Base-by-base conservation (phyloP, 2,113 vertebrate genomes). In the Sinosuthora webbiana region DNA sequence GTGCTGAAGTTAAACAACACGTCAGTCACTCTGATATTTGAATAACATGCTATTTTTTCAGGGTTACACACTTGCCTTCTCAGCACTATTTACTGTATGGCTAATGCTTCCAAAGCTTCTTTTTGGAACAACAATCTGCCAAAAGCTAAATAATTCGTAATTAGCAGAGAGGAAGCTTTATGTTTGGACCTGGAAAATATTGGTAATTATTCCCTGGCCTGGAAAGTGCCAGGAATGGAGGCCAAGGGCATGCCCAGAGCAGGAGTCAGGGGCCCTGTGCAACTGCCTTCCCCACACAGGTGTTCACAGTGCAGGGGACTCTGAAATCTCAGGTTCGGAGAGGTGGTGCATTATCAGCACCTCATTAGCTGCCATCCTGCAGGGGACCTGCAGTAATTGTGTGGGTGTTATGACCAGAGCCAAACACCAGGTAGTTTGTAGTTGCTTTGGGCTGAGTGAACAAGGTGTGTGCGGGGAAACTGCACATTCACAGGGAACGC, bases 61-160 rank as follows among this genome's bases (percentile, higher is more conserved):
- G 60, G 42, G 67, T 64, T 64, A 67, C n/a, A 67, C 2, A 6
- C 35, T 74, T 79, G 39, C 49, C 81, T 90, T 93, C 80, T 91
- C 49, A 37, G 22, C 77, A 62, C 77, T 92, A 59, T 93, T 87
- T 90, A 74, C 69, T 90, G 83, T 89, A 28, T 22, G 6, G 30
- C 35, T 87, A 82, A 83, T 84, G 83, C 31, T 69, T 87, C 55
- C 49, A 69, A 91, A 94, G 55, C 47, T 50, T 60, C 22, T 73
- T 97, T 92, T 96, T 86, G 84, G 59, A 96, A 49, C 42, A 94
- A 31, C 8, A 9, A 42, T 49, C 79, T 96, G 91, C 45, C 84
- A 87, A 95, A 90, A 95, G 89, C 89, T 77, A 95, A 96, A 74
- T 35, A 89, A 93, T 85, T 90, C 94, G 84, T 88, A 97, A 85